Evolutionary conservation across 2,797 vertebrate genomes (phyloP).

Genomic region (Enteromius radiatus): DNA sequence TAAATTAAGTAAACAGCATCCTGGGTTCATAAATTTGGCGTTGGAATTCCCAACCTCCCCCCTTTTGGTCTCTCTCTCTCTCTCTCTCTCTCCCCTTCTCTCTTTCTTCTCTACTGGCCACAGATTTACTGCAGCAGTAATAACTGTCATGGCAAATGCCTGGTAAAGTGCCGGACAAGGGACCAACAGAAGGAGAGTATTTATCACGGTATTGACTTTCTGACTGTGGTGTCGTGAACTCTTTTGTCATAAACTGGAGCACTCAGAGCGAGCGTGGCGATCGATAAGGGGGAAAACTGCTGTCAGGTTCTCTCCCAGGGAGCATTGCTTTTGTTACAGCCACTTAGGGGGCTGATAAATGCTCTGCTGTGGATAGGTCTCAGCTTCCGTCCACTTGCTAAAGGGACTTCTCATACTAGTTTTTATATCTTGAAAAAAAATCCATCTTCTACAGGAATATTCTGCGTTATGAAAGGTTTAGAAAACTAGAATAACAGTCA

Average conservation of each 20-base stretch:
- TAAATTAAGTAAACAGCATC: conserved; percentile 88
- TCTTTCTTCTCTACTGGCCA: conserved; percentile 71
- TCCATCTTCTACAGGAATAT: conserved; percentile 32
- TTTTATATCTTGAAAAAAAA: conserved; percentile 47
- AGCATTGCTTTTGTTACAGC: conserved; percentile 84
- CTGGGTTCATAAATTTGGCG: conserved; percentile 86
- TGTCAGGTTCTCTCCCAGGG: conserved; percentile 83
- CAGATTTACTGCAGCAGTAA: conserved; percentile 93
- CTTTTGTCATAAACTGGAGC: conserved; percentile 89
- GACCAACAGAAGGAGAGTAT: conserved; percentile 82
- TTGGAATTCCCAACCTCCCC: conserved; percentile 53
- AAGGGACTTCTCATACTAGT: conserved; percentile 47
- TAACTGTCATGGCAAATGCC: conserved; percentile 89
- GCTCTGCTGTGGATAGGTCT: conserved; percentile 66
- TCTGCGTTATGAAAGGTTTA: conserved; percentile 23
- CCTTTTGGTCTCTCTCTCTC: conserved; percentile 9
- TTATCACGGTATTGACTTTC: conserved; percentile 89
- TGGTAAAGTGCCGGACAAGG: conserved; percentile 86
- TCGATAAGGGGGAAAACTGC: conserved; percentile 83
- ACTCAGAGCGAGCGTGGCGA: conserved; percentile 77
- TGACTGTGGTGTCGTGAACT: conserved; percentile 87
- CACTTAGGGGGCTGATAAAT: conserved; percentile 83
- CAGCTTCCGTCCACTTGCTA: conserved; percentile 60
- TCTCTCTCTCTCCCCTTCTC: conserved; percentile 60
- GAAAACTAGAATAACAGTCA: conserved; percentile 23